Evolutionary conservation across 2,888 invertebrate species (phyloP).

Genomic region (Hypercompe scribonia): DNA sequence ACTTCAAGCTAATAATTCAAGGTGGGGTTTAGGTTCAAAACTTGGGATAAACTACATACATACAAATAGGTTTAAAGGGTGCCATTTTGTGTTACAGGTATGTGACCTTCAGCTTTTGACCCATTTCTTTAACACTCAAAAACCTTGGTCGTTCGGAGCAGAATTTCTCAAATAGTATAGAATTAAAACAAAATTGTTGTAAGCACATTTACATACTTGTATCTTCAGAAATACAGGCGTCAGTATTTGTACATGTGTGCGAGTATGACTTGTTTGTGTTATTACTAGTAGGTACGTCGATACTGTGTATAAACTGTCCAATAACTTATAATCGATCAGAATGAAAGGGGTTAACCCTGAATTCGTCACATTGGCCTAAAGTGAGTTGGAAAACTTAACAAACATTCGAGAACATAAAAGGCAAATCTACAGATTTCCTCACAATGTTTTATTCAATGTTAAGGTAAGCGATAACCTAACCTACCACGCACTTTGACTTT

Average conservation of each 20-base stretch:
- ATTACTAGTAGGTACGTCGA: not conserved
- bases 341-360: not conserved
- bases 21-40: conserved; percentile 31
- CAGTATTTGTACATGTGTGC: not conserved
- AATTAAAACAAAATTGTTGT: too few relatives aligned
- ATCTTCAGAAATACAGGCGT: not conserved
- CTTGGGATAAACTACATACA: conserved; percentile 4
- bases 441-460: conserved; percentile 4
- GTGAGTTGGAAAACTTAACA: not conserved
- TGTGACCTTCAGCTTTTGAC: not conserved
- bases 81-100: too few relatives aligned
- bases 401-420: not conserved
- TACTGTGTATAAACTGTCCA: conserved; percentile 12
- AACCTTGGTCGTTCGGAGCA: not conserved
- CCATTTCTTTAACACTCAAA: conserved; percentile 27
- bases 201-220: too few relatives aligned
- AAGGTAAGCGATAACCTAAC: conserved; percentile 1
- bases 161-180: not conserved
- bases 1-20: conserved; percentile 25
- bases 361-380: not conserved
- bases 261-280: not conserved
- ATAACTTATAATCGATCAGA: not conserved
- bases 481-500: conserved; percentile 3
- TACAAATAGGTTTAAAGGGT: too few relatives aligned
- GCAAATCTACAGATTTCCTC: not conserved